Percentiles rank a stretch among this genome's conserved stretches.
phyloP scores from a whole-genome alignment of 2,888 invertebrate species.

The Drosophila differens region DNA sequence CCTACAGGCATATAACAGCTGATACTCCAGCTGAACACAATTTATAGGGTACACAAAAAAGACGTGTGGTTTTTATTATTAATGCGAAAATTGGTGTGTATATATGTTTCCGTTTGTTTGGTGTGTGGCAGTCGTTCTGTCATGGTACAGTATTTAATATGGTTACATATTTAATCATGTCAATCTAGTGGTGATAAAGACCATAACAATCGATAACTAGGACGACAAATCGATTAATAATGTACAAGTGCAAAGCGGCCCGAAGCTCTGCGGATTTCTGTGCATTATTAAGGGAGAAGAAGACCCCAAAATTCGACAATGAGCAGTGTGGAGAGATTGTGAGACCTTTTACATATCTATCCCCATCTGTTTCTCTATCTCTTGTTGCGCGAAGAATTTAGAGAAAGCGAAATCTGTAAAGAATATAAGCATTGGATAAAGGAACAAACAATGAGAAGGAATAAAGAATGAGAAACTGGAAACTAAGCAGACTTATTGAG shows the following conservation, averaged over 20 bases:
- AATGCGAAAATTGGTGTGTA: constrained; percentile 54
- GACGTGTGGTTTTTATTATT: constrained; percentile 56
- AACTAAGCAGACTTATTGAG: neutral
- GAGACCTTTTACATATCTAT: neutral
- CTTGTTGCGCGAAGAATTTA: neutral
- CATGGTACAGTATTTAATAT: constrained; percentile 58
- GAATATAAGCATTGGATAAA: neutral
- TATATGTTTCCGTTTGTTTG: constrained; percentile 19
- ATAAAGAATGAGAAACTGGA: neutral
- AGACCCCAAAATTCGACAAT: neutral
- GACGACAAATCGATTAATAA: constrained; percentile 32
- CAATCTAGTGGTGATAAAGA: constrained; percentile 55
- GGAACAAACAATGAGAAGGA: neutral
- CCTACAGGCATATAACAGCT: neutral
- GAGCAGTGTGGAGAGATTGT: neutral
- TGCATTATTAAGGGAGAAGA: neutral
- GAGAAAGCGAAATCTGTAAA: neutral
- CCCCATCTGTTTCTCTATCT: neutral
- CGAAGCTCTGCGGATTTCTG: neutral
- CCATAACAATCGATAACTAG: constrained; percentile 56
- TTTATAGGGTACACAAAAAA: constrained; percentile 23
- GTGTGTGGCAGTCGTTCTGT: constrained; percentile 44
- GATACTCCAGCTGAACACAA: neutral
- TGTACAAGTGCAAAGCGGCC: constrained; percentile 10
- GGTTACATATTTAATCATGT: constrained; percentile 67